phyloP scores from a whole-genome alignment of 2,888 invertebrate genomes.

The Pachydiplax longipennis region DNA sequence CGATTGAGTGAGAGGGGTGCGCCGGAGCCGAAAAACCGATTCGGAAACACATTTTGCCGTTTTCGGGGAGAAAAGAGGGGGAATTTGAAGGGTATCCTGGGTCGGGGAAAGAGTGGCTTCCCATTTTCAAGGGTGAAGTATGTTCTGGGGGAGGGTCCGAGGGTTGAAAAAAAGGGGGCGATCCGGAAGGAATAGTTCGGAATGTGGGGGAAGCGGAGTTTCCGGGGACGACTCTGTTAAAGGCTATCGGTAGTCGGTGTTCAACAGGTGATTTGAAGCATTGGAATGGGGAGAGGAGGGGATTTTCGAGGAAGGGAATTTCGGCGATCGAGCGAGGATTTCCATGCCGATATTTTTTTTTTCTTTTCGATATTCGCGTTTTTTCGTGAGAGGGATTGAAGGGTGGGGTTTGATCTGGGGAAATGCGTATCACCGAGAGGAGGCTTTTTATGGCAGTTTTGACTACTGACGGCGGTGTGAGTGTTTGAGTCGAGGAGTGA shows the following conservation, averaged over 20 bases:
- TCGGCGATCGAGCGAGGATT: background rate
- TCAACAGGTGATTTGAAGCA: constrained; percentile 38
- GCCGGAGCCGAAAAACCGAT: constrained; percentile 4
- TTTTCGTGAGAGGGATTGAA: background rate
- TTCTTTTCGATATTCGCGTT: background rate
- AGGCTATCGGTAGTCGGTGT: constrained; percentile 12
- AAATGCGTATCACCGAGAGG: background rate
- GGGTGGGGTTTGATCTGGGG: background rate
- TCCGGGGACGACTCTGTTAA: constrained; percentile 19
- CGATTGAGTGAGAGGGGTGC: background rate
- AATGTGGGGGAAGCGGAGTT: constrained; percentile 13
- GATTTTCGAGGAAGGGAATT: background rate
- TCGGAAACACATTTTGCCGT: constrained; percentile 19
- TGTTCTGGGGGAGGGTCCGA: background rate
- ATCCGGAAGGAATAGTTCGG: constrained; percentile 31
- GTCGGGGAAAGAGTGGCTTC: background rate
- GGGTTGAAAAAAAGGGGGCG: background rate
- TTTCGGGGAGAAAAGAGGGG: background rate
- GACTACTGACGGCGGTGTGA: background rate
- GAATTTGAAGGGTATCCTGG: background rate
- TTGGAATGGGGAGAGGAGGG: background rate
- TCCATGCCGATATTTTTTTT: background rate
- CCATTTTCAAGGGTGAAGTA: background rate
- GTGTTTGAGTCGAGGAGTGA: background rate
- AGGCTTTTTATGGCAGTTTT: background rate